phyloP scores from a whole-genome alignment of 2,888 invertebrate genomes.

The Dryobota labecula region DNA sequence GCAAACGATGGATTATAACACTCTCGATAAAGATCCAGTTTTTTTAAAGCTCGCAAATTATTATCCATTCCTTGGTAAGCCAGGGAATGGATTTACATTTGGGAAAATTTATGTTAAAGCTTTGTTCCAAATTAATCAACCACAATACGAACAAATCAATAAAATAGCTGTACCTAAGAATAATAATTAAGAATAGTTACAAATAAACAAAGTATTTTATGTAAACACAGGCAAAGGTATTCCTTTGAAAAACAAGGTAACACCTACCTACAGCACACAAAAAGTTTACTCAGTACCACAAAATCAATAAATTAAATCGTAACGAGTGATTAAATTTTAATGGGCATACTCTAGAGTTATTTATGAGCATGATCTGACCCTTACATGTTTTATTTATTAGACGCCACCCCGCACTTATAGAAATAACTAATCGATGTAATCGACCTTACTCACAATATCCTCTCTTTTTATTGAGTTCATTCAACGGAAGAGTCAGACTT shows the following conservation, averaged over 20 bases:
- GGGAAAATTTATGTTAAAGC: no score
- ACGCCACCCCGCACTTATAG: conserved; percentile 64
- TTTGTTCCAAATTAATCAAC: neutral
- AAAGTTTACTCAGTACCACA: conserved; percentile 28
- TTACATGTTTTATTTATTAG: conserved; percentile 78
- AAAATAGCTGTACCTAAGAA: no score
- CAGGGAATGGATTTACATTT: no score
- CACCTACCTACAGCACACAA: conserved; percentile 1
- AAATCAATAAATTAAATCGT: conserved; percentile 83
- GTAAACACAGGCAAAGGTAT: neutral
- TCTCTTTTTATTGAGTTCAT: conserved; percentile 57
- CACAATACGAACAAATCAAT: no score
- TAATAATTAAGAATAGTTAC: neutral
- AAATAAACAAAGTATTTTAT: neutral
- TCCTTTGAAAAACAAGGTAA: neutral
- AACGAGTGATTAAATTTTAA: conserved; percentile 84
- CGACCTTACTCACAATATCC: conserved; percentile 44
- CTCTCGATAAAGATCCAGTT: no score
- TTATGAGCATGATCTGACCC: conserved; percentile 79
- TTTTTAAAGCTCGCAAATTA: no score
- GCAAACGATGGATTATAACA: neutral
- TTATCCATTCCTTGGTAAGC: no score
- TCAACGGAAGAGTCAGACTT: conserved; percentile 42
- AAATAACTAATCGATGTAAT: conserved; percentile 54
- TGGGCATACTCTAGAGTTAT: conserved; percentile 78